Evolutionary conservation across 2,797 vertebrate genomes (phyloP).

Genomic region (Meda fulgida): DNA sequence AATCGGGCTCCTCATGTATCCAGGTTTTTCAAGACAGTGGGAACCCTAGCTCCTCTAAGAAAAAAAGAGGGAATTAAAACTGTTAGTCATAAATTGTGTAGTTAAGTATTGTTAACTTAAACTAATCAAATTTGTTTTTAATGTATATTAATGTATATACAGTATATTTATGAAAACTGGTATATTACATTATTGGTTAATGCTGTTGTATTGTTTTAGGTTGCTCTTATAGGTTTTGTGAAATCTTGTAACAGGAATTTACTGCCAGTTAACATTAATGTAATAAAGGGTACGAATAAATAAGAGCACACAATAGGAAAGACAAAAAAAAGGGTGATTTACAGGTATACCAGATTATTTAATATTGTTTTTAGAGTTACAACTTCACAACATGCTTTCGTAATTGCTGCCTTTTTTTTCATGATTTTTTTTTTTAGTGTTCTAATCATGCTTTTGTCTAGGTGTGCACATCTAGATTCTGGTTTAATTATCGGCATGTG

Average conservation of each 20-base stretch:
- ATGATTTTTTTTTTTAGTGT: not conserved
- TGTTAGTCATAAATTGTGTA: too few relatives aligned
- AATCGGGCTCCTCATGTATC: not conserved
- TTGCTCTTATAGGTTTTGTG: not conserved
- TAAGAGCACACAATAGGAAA: not conserved
- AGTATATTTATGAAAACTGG: too few relatives aligned
- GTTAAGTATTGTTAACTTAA: not conserved
- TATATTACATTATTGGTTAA: too few relatives aligned
- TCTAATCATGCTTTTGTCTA: conserved; percentile 60
- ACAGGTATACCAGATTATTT: not conserved
- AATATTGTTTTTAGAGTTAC: too few relatives aligned
- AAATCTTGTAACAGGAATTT: not conserved
- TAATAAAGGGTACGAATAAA: not conserved
- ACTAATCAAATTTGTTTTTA: not conserved
- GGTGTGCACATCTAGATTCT: conserved; percentile 98
- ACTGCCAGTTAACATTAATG: not conserved
- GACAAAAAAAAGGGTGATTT: not conserved
- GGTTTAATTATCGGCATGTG: conserved; percentile 99
- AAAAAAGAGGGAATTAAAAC: not conserved
- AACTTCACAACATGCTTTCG: not conserved
- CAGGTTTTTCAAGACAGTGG: not conserved
- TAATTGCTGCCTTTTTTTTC: not conserved
- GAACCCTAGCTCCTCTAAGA: not conserved
- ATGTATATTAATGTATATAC: too few relatives aligned
- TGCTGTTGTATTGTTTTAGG: not conserved